Conservation (phyloP, 2,888 invertebrate genomes). For the Exephanes ischioxanthus region DNA sequence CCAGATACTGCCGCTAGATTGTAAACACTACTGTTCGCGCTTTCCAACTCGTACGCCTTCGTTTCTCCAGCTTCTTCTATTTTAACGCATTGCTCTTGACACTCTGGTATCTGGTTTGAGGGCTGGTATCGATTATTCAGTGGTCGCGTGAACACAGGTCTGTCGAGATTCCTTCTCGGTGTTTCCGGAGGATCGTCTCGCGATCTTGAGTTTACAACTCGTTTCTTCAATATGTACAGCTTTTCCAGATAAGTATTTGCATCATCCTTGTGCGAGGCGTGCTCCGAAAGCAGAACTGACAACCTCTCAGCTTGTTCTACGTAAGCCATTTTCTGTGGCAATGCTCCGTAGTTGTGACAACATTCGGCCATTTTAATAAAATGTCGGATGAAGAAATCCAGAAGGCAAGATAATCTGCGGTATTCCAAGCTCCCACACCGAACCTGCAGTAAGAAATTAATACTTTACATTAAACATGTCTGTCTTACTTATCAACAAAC, state of each 20-base stretch:
- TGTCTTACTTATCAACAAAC: background rate
- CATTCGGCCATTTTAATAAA: conserved; percentile 90
- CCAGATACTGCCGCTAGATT: background rate
- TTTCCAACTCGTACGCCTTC: conserved; percentile 50
- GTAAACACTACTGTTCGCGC: background rate
- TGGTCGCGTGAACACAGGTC: conserved; percentile 72
- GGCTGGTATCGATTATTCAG: conserved; percentile 73
- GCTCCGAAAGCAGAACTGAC: conserved; percentile 87
- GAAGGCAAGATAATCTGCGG: conserved; percentile 87
- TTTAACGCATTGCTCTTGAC: conserved; percentile 20
- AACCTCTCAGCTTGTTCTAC: conserved; percentile 90
- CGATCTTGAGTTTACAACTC: conserved; percentile 17
- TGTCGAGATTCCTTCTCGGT: conserved; percentile 77
- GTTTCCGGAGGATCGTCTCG: conserved; percentile 75
- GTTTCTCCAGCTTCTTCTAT: conserved; percentile 42
- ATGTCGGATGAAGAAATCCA: conserved; percentile 91
- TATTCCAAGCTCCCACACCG: conserved; percentile 86
- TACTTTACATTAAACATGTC: background rate
- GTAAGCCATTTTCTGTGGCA: conserved; percentile 88
- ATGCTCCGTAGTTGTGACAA: conserved; percentile 88
- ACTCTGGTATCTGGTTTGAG: conserved; percentile 57
- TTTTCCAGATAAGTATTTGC: conserved; percentile 87
- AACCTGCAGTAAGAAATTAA: conserved; percentile 75
- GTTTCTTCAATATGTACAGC: conserved; percentile 83
- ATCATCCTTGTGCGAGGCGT: conserved; percentile 86